Base-by-base conservation (phyloP, 2,113 vertebrate species). In the Rana temporaria region DNA sequence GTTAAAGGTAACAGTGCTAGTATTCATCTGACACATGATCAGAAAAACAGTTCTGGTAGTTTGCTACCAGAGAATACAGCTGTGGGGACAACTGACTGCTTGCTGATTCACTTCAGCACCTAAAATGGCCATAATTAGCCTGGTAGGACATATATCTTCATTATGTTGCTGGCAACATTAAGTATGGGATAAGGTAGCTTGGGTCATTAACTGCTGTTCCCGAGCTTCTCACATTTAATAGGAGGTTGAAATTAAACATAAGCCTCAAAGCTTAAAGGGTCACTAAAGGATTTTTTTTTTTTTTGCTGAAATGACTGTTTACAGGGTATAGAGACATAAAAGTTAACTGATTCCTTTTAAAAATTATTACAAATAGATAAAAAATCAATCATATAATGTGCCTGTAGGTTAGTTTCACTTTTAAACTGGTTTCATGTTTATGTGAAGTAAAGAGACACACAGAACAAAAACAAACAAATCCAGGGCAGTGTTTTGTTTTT, bases 151-250 rank as follows among this genome's bases (percentile, higher is more conserved):
- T 68, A 20, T 42, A 48, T 38, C n/a, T 68, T 38, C 34, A 68
- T n/a, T 42, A 32, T 68, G 66, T 68, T 32, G 42, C 34, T 68
- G 66, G 66, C 16, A 48, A 68, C 19, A 68, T 9, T 48, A 42
- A 68, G 34, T 68, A 18, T 34, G 42, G 66, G 66, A 20, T 68
- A n/a, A n/a, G 4, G 6, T 19, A 42, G 34, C 34, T 68, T 68
- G 66, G 66, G 66, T 68, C 66, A 68, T 68, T 68, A 68, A 38
- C 66, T 48, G 19, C 18, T 68, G 19, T 38, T 68, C 66, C 34
- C 5, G 18, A 42, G 66, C 32, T n/a, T 30, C 26, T 68, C 66
- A 42, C 66, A 68, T 48, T 48, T 48, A 38, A 42, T 48, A 68
- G 34, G 20, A 19, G 34, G 34, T 9, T 48, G 32, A 34, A 42